Evolutionary conservation across 2,113 vertebrate genomes (phyloP), one percentile per base, ranked within the genome.

Genomic region (Oxygymnocypris stewartii): DNA sequence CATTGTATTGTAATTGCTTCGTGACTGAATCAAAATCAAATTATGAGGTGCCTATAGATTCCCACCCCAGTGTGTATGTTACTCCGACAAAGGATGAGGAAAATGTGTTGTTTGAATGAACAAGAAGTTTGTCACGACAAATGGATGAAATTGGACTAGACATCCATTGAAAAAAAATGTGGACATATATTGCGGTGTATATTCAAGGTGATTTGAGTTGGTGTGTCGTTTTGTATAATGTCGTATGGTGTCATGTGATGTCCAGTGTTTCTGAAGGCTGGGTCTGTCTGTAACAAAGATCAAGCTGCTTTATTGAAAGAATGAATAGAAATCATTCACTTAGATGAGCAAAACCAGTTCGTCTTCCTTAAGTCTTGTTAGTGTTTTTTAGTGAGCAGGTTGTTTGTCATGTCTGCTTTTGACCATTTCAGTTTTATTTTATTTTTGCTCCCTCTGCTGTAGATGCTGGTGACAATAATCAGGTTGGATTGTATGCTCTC

Each of bases 351-450:
- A 80, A 80, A 28, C 63, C 49, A 40, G 61, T 74, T 84, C 6
- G 47, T 71, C 65, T 71, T 71, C 59, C 80, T 69, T n/a, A 83
- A 71, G 44, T 69, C 44, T 83, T 83, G 80, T 16, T n/a, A 10
- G 28, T 71, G 47, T 82, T 69, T 59, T 35, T 7, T 51, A 79
- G 23, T 2, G 37, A 28, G 49, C 44, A 23, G 77, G 49, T 57
- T 25, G n/a, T 77, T 77, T 77, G 51, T 49, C 25, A 5, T 20
- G 13, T 35, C 18, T 1, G 44, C 42, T 35, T 51, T 83, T 71
- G 81, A 28, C 23, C 3, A 6, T 82, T 14, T 77, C 6, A 0
- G 5, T 79, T 71, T 23, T 9, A 0, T 59, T 54, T 54, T 18
- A 18, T 18, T 20, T 57, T 57, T 57, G 2, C 14, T 49, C 1